Conservation (phyloP, 1,140 invertebrate genomes). For the Acromyrmex heyeri region DNA sequence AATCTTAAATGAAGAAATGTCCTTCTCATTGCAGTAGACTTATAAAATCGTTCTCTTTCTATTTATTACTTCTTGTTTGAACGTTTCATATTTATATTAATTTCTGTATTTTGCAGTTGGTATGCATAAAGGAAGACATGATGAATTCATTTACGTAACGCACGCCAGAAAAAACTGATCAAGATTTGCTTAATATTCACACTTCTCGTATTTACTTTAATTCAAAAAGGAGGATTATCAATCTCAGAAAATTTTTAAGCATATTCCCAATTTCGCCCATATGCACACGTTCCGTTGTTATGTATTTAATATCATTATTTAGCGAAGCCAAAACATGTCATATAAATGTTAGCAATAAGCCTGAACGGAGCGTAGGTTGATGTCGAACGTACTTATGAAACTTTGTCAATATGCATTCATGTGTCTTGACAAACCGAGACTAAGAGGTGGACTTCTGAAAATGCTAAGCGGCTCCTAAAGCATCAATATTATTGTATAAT, state of each 20-base stretch:
- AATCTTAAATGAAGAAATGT: not conserved
- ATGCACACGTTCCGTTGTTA: not conserved
- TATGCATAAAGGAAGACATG: not conserved
- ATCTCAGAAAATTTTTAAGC: conserved; percentile 11
- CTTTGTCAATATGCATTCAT: not conserved
- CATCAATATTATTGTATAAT: too few species aligned
- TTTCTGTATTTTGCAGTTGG: not conserved
- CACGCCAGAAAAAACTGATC: not conserved
- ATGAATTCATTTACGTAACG: conserved; percentile 13
- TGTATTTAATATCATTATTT: conserved; percentile 21
- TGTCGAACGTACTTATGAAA: conserved; percentile 22
- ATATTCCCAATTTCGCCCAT: not conserved
- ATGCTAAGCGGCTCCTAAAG: not conserved
- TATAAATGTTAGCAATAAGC: conserved; percentile 10
- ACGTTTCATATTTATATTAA: not conserved
- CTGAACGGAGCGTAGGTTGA: not conserved
- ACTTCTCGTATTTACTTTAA: not conserved
- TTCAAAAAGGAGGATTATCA: not conserved
- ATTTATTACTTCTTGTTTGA: not conserved
- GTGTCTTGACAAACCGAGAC: not conserved
- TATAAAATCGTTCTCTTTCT: not conserved
- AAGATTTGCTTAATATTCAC: conserved; percentile 21
- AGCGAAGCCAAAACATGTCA: not conserved
- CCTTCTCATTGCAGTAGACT: not conserved
- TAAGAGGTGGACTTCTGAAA: not conserved